Conservation (phyloP, 2,888 invertebrate genomes). For the Plagiodera versicolora region DNA sequence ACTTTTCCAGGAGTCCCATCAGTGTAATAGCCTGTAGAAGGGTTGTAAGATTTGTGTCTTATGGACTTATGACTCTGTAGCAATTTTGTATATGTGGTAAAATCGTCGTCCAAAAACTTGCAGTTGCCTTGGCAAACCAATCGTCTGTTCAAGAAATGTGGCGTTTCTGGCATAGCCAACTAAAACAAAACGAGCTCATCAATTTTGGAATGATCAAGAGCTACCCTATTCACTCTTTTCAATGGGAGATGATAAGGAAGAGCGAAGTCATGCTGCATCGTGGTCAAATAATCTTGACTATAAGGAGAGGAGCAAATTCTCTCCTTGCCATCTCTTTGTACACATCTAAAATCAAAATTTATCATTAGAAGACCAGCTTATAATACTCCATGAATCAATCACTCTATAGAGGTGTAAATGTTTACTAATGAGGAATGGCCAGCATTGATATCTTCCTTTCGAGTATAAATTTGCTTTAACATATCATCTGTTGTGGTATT, state of each 20-base stretch:
- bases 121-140: constrained; percentile 30
- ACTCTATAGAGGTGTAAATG: constrained; percentile 17
- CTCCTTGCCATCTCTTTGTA: background rate
- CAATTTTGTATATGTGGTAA: constrained; percentile 27
- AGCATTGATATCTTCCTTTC: constrained; percentile 16
- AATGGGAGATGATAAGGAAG: constrained; percentile 56
- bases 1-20: constrained; percentile 32
- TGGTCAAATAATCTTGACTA: constrained; percentile 55
- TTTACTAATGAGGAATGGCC: constrained; percentile 22
- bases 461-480: constrained; percentile 18
- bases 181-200: constrained; percentile 33
- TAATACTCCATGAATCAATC: background rate
- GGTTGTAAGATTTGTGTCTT: constrained; percentile 38
- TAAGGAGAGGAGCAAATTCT: constrained; percentile 15
- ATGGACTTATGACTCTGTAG: constrained; percentile 37
- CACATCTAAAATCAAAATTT: background rate
- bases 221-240: constrained; percentile 53
- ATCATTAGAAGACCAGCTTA: background rate
- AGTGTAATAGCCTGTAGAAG: constrained; percentile 38
- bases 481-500: constrained; percentile 29
- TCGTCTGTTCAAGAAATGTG: constrained; percentile 40
- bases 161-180: constrained; percentile 42
- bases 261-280: constrained; percentile 60
- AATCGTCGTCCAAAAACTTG: constrained; percentile 46
- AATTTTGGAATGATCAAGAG: background rate